Percentiles rank a stretch among this genome's conserved stretches.
These are phyloP conservation scores for Leucophora obtusa DNA, from an alignment of 2,888 invertebrate species.

Conservation along the genomic window DNA sequence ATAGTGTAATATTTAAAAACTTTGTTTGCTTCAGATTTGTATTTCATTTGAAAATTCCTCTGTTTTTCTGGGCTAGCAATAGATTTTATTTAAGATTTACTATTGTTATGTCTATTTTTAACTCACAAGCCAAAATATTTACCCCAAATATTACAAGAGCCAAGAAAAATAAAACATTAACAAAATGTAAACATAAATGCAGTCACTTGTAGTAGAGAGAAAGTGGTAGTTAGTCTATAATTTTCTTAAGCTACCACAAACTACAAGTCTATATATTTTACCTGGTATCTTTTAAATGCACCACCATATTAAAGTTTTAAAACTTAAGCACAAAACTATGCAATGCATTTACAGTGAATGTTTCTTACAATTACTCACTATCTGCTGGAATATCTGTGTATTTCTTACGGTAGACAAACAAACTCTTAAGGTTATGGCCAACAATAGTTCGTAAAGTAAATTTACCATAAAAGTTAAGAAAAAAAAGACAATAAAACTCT, in stretches of 20 bases:
- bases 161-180: slow-evolving; percentile 40
- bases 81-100: slow-evolving; percentile 45
- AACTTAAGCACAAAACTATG: slow-evolving; percentile 33
- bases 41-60: not conserved
- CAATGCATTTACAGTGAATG: slow-evolving; percentile 44
- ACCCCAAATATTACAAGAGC: slow-evolving; percentile 47
- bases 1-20: slow-evolving; percentile 15
- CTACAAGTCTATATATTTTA: slow-evolving; percentile 55
- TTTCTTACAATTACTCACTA: slow-evolving; percentile 30
- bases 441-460: slow-evolving; percentile 59
- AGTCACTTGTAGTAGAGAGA: slow-evolving; percentile 6
- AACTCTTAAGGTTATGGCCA: slow-evolving; percentile 64
- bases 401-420: slow-evolving; percentile 44
- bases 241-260: slow-evolving; percentile 57
- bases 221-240: slow-evolving; percentile 58
- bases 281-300: slow-evolving; percentile 11
- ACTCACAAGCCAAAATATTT: slow-evolving; percentile 49
- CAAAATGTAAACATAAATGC: slow-evolving; percentile 13
- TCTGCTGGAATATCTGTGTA: not conserved
- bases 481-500: slow-evolving; percentile 55
- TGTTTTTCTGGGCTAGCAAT: slow-evolving; percentile 8
- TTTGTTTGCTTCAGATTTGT: not conserved
- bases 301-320: slow-evolving; percentile 32
- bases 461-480: slow-evolving; percentile 32
- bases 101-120: slow-evolving; percentile 24